Evolutionary conservation across 2,797 vertebrate genomes (phyloP).

Genomic region (Mus caroli): DNA sequence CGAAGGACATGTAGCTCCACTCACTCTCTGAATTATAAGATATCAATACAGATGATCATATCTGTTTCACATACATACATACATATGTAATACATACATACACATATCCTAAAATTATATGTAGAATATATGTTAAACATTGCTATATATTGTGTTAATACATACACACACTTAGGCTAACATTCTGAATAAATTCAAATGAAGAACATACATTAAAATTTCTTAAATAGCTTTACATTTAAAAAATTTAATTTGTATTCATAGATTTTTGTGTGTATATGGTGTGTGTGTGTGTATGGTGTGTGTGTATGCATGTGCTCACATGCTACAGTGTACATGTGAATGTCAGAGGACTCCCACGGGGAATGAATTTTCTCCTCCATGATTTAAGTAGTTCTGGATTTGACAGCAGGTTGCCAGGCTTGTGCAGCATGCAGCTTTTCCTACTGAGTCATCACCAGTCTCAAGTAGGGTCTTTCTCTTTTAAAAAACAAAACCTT

Average conservation of each 20-base stretch:
- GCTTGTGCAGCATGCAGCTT: neutral
- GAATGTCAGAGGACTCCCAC: neutral
- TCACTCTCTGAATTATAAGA: conserved; percentile 40
- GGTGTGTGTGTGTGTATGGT: neutral
- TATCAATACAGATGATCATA: conserved; percentile 3
- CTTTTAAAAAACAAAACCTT: neutral
- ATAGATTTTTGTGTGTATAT: neutral
- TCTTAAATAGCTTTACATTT: conserved; percentile 1
- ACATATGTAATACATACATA: neutral
- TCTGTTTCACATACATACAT: neutral
- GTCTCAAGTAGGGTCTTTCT: neutral
- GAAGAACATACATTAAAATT: neutral
- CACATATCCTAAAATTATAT: neutral
- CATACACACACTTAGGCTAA: neutral
- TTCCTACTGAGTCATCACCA: neutral
- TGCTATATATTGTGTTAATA: neutral
- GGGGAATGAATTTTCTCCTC: neutral
- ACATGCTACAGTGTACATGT: neutral
- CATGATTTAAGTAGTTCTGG: neutral
- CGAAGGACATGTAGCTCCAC: neutral
- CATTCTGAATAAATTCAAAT: conserved; percentile 16
- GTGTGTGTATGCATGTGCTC: neutral
- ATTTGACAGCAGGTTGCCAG: neutral
- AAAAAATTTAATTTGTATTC: neutral
- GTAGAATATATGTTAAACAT: neutral